phyloP scores from a whole-genome alignment of 2,113 vertebrate species.

The Serilophus lunatus region DNA sequence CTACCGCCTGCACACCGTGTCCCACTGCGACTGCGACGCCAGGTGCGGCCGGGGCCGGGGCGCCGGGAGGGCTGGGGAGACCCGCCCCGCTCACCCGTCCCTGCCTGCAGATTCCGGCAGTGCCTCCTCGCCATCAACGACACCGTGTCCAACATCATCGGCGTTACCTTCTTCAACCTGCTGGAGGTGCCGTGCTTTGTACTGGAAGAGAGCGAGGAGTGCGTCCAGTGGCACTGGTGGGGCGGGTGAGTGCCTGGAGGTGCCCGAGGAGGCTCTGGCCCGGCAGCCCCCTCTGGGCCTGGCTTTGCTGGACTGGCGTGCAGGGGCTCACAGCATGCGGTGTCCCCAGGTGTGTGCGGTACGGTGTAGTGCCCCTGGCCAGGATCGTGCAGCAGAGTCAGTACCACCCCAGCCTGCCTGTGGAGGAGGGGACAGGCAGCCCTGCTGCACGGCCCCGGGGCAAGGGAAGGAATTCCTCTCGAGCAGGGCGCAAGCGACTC shows the following conservation, averaged over 20 bases:
- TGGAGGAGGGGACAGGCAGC: rapidly evolving
- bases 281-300: rapidly evolving
- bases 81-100: not conserved
- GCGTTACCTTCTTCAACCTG: conserved; percentile 84
- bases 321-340: rapidly evolving
- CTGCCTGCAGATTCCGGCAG: conserved; percentile 74
- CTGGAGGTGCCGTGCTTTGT: conserved; percentile 85
- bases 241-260: conserved; percentile 58
- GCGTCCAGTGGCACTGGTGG: conserved; percentile 74
- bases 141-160: conserved; percentile 79
- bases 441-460: rapidly evolving
- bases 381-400: conserved; percentile 52
- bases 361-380: conserved; percentile 45
- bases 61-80: no score
- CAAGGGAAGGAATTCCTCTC: not conserved
- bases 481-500: not conserved
- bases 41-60: conserved; percentile 62
- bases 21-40: conserved; percentile 87
- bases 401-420: not conserved
- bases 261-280: not conserved
- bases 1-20: conserved; percentile 85
- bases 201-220: conserved; percentile 76
- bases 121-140: conserved; percentile 78
- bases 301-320: not conserved
- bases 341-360: conserved; percentile 60